Percentiles rank a stretch among this genome's conserved stretches.
Conservation (phyloP, 1,140 invertebrate genomes). For the Idris sp. region DNA sequence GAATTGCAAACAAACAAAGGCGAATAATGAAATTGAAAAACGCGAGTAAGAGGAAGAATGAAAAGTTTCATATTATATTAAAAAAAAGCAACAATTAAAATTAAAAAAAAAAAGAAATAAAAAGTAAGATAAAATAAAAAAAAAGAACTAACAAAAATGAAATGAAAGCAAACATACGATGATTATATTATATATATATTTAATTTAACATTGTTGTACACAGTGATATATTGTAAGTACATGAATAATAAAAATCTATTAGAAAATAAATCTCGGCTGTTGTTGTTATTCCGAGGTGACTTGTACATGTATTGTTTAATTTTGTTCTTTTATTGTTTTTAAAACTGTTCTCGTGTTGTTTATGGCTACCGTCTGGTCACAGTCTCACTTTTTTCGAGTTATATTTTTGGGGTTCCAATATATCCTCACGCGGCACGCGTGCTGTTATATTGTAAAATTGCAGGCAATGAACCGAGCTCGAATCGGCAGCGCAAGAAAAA, state of each 20-base stretch:
- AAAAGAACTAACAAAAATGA: conserved; percentile 32
- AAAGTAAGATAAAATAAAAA: no score
- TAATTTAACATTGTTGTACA: conserved; percentile 80
- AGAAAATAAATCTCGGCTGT: conserved; percentile 70
- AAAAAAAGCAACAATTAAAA: no score
- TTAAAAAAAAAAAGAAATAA: no score
- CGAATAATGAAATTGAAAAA: no score
- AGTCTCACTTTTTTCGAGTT: conserved; percentile 11
- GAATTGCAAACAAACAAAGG: no score
- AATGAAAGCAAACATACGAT: conserved; percentile 69
- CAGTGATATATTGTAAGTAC: conserved; percentile 80
- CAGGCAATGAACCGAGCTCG: conserved; percentile 70
- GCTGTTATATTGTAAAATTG: conserved; percentile 69
- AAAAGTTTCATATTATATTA: no score
- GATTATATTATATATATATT: no score
- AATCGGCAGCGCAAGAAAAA: conserved; percentile 76
- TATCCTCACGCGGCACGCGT: conserved; percentile 60
- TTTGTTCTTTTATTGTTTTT: no score
- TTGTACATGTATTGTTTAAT: no score
- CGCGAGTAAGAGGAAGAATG: no score
- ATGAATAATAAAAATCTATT: conserved; percentile 80
- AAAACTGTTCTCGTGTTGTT: no score
- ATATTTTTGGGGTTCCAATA: not conserved
- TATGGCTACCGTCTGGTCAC: conserved; percentile 11
- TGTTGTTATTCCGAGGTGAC: no score